Base-by-base conservation (phyloP, 2,797 vertebrate species). In the Esox masquinongy region DNA sequence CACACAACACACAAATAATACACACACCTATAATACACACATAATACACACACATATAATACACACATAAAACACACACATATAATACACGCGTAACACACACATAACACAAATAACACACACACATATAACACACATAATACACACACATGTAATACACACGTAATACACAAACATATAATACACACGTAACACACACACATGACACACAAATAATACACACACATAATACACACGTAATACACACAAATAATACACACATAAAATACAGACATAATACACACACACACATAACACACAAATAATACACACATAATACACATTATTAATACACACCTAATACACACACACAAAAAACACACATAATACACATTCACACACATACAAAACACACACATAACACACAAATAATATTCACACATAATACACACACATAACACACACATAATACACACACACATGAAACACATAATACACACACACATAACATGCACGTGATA, bases 11-110 rank as follows among this genome's bases (percentile, higher is more conserved):
- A 22, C 68, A 43, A 6, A 47, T 17, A 8, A 59, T 82, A 94
- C 94, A 88, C 95, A 97, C 84, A 96, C 94, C 90, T 99, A 83
- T 0, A 83, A 71, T 64, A 84, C 22, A 70, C 80, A 80, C 49
- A 83, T 29, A 82, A 59, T 47, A 77, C 43, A 50, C 49, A 22
- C 15, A 15, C 49, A 2, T 14, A 26, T 14, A 24, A 26, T 39
- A 47, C 6, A 26, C 8, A 17, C 24, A 49, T 14, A 17, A 12
- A 8, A 14, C 8, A 50, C 16, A 39, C 66, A 39, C 4, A 39
- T 26, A 5, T 6, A 39, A 39, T 39, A 39, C 7, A 39, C 36
- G 0, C 36, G 2, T 17, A 16, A 66, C 19, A 72, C 67, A 17
- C 49, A 39, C 5, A 8, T 17, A 19, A 66, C 16, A 72, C 67